Percentiles rank a stretch among this genome's conserved stretches.
These are phyloP conservation scores for Laspeyria flexula DNA, from an alignment of 2,888 invertebrate species.

Conservation along the genomic window DNA sequence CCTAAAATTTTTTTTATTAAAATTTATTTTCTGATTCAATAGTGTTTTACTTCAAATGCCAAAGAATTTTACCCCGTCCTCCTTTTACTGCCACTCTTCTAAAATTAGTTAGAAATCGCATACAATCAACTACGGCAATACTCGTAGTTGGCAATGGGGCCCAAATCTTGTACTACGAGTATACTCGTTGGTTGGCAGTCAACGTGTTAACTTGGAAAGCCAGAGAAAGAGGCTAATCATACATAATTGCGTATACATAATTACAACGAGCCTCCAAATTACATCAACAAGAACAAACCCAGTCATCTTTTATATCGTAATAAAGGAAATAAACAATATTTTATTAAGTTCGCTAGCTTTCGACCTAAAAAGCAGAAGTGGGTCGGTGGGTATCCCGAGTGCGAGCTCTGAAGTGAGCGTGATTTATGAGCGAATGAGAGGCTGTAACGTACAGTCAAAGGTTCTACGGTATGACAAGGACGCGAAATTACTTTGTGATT, in stretches of 20 bases:
- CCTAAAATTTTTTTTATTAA: too few relatives aligned
- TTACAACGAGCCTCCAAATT: constrained; percentile 4
- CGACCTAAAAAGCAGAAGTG: constrained; percentile 70
- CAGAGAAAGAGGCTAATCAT: too few relatives aligned
- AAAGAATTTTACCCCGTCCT: too few relatives aligned
- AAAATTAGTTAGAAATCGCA: too few relatives aligned
- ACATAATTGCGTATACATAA: not conserved
- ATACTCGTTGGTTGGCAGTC: too few relatives aligned
- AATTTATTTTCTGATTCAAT: too few relatives aligned
- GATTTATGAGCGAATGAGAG: constrained; percentile 36
- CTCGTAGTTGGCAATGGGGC: too few relatives aligned
- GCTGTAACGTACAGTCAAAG: constrained; percentile 13
- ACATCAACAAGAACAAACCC: constrained; percentile 43
- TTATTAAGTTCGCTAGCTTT: constrained; percentile 65
- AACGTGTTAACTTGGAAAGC: too few relatives aligned
- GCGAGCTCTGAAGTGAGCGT: constrained; percentile 51
- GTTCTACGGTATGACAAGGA: not conserved
- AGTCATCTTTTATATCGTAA: constrained; percentile 59
- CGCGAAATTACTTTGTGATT: not conserved
- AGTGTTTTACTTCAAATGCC: too few relatives aligned
- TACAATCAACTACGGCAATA: too few relatives aligned
- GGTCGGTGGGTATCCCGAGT: constrained; percentile 53
- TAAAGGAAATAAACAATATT: constrained; percentile 72
- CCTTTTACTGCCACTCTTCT: too few relatives aligned
- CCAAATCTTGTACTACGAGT: too few relatives aligned